Evolutionary conservation across 2,888 invertebrate genomes (phyloP), one percentile per base, ranked within the genome.

Genomic region (Drosophila falleni): DNA sequence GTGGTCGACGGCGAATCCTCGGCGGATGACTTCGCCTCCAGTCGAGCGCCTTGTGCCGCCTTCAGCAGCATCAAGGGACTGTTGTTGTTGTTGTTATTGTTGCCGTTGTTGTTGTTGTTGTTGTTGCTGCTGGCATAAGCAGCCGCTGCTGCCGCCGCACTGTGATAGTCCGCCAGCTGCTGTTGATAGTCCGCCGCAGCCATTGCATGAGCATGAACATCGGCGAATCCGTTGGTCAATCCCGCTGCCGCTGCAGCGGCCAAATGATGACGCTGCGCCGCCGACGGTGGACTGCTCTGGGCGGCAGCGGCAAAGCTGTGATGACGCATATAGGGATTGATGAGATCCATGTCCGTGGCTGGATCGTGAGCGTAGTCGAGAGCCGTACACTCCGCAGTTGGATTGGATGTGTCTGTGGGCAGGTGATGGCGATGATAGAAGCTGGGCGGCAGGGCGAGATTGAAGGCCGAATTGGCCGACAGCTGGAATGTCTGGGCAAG

Each of bases 301-400:
- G 89, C 80, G 31, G 90, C 87, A 9, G 90, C 83, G 16, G 85
- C 78, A 64, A 90, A 91, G 58, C 89, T 87, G 61, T 90, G 90
- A 74, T 91, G 91, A n/a, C 91, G 81, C 90, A 92, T 91, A 71
- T 92, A 92, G n/a, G 92, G 91, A 82, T 92, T 92, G 54, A 92
- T 90, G 41, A 92, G 75, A 80, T 92, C 92, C 92, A 92, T 92
- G 33, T 89, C 89, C 35, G 72, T 6, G 1, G 5, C 33, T 15
- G 58, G 63, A 49, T 82, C 76, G 60, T 46, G 78, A 58, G 60
- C 60, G 63, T 73, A 81, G 46, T 80, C 79, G 47, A 68, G 54
- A 13, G 76, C 4, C 19, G 42, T 42, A 44, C 67, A 66, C 55
- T 66, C 77, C 44, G 58, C 46, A 49, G 50, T 72, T 62, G 68